Evolutionary conservation across 2,888 invertebrate species (phyloP).

Genomic region (Helleia helle): DNA sequence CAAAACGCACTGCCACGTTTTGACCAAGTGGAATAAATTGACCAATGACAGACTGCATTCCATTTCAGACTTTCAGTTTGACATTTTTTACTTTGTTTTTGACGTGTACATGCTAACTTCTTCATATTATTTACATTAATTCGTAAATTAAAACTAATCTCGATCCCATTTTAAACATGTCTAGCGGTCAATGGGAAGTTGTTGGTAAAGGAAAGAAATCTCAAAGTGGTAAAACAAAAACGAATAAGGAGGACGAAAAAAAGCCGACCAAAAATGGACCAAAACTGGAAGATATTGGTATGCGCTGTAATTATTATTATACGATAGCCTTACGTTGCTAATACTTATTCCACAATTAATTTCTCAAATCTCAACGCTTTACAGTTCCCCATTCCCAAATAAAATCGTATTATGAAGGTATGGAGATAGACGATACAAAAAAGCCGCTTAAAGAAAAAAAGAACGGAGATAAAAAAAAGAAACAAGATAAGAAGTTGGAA

Average conservation of each 20-base stretch:
- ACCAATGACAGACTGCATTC: slow-evolving; percentile 41
- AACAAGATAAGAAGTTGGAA: slow-evolving; percentile 68
- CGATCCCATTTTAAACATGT: slow-evolving; percentile 38
- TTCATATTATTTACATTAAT: slow-evolving; percentile 52
- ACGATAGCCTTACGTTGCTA: not conserved
- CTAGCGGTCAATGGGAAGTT: slow-evolving; percentile 80
- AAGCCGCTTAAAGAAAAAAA: slow-evolving; percentile 70
- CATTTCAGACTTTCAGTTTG: slow-evolving; percentile 32
- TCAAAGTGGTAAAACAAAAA: slow-evolving; percentile 67
- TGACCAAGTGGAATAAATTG: slow-evolving; percentile 55
- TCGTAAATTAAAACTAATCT: slow-evolving; percentile 23
- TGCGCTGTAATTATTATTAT: slow-evolving; percentile 51
- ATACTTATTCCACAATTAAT: not conserved
- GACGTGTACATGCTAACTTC: slow-evolving; percentile 65
- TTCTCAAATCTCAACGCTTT: slow-evolving; percentile 7
- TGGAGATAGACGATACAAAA: slow-evolving; percentile 76
- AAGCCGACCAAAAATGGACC: slow-evolving; percentile 76
- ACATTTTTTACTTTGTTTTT: slow-evolving; percentile 49
- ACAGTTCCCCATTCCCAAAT: slow-evolving; percentile 80
- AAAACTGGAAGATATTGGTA: slow-evolving; percentile 84
- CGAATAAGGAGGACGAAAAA: slow-evolving; percentile 74
- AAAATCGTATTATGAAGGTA: slow-evolving; percentile 77
- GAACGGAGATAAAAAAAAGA: slow-evolving; percentile 60
- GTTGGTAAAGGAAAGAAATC: slow-evolving; percentile 79
- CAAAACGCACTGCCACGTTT: slow-evolving; percentile 50